These are phyloP conservation scores for Notolepis coatsorum DNA, from an alignment of 2,797 vertebrate species.

Conservation along the genomic window DNA sequence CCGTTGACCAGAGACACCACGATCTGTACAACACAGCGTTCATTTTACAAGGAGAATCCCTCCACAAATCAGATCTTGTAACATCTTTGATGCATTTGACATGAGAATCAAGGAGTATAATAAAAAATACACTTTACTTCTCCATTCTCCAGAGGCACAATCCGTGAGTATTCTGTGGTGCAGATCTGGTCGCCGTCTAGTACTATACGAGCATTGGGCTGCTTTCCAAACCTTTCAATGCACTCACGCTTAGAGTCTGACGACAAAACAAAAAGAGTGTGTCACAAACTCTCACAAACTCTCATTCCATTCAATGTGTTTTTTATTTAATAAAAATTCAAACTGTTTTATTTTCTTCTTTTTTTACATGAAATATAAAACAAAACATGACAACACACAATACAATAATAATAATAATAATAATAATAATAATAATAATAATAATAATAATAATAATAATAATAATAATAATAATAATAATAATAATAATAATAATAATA, in stretches of 20 bases:
- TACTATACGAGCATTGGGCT: constrained; percentile 78
- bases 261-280: neutral
- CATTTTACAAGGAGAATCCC: neutral
- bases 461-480: no score
- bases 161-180: constrained; percentile 89
- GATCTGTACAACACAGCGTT: constrained; percentile 72
- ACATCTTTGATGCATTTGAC: no score
- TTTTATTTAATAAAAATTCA: neutral
- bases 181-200: constrained; percentile 89
- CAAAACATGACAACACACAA: no score
- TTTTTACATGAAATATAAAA: no score
- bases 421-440: no score
- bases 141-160: constrained; percentile 92
- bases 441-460: no score
- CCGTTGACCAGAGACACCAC: constrained; percentile 92
- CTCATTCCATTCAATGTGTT: neutral
- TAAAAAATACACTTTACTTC: constrained; percentile 85
- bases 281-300: neutral
- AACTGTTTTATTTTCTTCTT: no score
- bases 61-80: no score
- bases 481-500: no score
- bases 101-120: no score
- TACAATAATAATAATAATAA: no score
- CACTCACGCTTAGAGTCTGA: constrained; percentile 90
- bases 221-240: constrained; percentile 84